These are phyloP conservation scores for Lasioglossum pauxillum DNA, from an alignment of 2,888 invertebrate species.

Conservation along the genomic window DNA sequence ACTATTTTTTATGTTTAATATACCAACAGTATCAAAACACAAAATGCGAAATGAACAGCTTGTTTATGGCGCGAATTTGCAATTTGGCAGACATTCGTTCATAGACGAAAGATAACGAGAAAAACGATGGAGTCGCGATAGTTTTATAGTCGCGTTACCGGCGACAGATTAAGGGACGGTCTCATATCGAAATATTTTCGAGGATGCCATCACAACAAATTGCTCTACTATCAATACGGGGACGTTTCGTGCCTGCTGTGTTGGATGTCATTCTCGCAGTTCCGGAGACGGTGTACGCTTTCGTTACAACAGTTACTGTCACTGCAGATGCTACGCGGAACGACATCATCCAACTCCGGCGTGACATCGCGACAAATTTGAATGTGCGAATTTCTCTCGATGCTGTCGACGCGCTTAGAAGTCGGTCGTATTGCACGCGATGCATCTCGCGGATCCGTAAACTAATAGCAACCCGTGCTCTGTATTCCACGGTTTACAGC, in stretches of 20 bases:
- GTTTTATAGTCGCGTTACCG: constrained; percentile 37
- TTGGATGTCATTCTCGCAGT: not conserved
- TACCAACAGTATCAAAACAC: not conserved
- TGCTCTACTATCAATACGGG: constrained; percentile 43
- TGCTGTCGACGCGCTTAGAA: constrained; percentile 18
- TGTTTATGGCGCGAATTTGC: not conserved
- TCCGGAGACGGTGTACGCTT: constrained; percentile 28
- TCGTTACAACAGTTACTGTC: constrained; percentile 38
- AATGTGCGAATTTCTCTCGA: constrained; percentile 35
- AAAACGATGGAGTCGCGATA: constrained; percentile 19
- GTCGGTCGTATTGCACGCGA: constrained; percentile 11
- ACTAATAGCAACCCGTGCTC: constrained; percentile 1
- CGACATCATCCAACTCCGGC: constrained; percentile 30
- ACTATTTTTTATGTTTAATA: too few species aligned
- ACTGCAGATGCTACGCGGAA: constrained; percentile 40
- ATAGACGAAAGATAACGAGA: not conserved
- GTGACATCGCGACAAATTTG: constrained; percentile 33
- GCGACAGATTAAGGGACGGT: constrained; percentile 21
- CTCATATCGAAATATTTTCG: constrained; percentile 44
- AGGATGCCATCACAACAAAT: constrained; percentile 38
- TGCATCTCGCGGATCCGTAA: not conserved
- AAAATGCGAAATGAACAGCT: not conserved
- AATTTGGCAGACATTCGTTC: not conserved
- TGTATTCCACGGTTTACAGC: not conserved
- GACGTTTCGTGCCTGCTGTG: not conserved